Percentiles rank a stretch among this genome's conserved stretches.
phyloP scores from a whole-genome alignment of 2,888 invertebrate species.

The Melinaea menophilus region DNA sequence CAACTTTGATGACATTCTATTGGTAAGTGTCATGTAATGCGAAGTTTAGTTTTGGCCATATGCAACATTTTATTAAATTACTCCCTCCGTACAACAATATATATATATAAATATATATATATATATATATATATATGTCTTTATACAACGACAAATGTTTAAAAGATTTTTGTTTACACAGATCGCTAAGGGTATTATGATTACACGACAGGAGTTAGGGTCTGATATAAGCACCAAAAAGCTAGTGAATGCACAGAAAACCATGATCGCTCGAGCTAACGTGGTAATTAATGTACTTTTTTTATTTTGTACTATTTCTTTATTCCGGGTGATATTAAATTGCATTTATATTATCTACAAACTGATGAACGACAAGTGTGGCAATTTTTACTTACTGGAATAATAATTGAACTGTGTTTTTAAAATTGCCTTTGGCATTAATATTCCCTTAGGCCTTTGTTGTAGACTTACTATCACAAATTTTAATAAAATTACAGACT shows the following conservation, averaged over 20 bases:
- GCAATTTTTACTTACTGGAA: too few species aligned
- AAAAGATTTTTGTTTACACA: slow-evolving; percentile 33
- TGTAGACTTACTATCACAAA: slow-evolving; percentile 1
- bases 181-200: slow-evolving; percentile 81
- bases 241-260: slow-evolving; percentile 74
- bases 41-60: slow-evolving; percentile 7
- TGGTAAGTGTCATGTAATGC: slow-evolving; percentile 40
- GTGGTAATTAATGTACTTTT: slow-evolving; percentile 39
- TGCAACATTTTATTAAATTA: not conserved
- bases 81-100: too few species aligned
- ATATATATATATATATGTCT: too few species aligned
- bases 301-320: not conserved
- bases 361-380: too few species aligned
- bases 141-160: not conserved
- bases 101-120: too few species aligned
- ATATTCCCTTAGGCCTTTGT: too few species aligned
- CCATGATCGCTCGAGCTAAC: slow-evolving; percentile 72
- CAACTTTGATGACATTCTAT: slow-evolving; percentile 58
- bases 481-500: slow-evolving; percentile 42
- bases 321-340: not conserved
- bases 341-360: not conserved
- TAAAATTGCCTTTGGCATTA: too few species aligned
- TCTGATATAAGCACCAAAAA: slow-evolving; percentile 72
- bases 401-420: too few species aligned
- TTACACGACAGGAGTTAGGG: slow-evolving; percentile 79